Evolutionary conservation across 2,113 vertebrate species (phyloP), one percentile per base, ranked within the genome.

Genomic region (Lasiurus cinereus): DNA sequence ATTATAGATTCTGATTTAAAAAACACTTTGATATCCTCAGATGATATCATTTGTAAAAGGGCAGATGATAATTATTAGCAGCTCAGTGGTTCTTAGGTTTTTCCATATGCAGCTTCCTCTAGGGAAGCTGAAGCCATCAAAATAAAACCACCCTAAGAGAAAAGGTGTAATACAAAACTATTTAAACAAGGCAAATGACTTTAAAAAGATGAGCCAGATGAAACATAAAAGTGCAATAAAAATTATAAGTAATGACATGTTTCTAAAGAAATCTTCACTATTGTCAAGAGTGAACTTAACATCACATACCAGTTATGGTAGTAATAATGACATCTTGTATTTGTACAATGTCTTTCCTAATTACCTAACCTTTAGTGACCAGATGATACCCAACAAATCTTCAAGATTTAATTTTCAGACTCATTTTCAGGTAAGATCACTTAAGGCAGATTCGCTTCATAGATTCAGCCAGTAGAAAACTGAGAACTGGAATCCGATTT

Each of bases 21-120:
- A 97, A 94, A 83, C 84, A 77, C 92, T 96, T 97, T 97, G 95
- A 96, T 97, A 96, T 33, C 88, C 39, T 96, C 39, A 97, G 90
- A 97, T 91, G 86, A 96, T 96, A 95, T 94, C 90, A 22, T 24
- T 33, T 95, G 22, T 84, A 50, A 92, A 95, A 94, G 90, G 88
- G 74, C 88, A 94, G 74, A 89, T 86, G 56, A 93, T 94, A 94
- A 94, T 92, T 94, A 96, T 94, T 93, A 96, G 94, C 92, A 93
- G 84, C 66, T 93, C 84, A 79, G 77, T 93, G 90, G 73, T 93
- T 96, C 83, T 56, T 74, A 83, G 73, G 62, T 72, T 96, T 93
- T 92, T 62, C 83, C 69, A 59, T n/a, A 95, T 62, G 78, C 27
- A 19, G 16, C n/a, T 97, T 95, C 83, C 73, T 96, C 88, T 56